Evolutionary conservation across 2,888 invertebrate species (phyloP), one percentile per base, ranked within the genome.

Genomic region (Nemapogon koenigi): DNA sequence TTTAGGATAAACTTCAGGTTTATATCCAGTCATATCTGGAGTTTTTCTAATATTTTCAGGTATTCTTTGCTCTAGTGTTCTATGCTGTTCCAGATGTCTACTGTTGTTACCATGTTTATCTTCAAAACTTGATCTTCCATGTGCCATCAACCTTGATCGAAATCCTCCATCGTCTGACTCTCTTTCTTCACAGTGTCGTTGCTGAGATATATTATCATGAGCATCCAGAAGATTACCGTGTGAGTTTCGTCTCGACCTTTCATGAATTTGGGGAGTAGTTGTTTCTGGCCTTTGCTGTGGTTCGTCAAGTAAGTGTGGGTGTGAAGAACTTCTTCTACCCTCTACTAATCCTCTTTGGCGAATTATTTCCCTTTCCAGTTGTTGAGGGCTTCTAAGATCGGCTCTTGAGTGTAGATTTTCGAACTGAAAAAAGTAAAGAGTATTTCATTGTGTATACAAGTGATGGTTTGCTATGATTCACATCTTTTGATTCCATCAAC

Each of bases 151-250:
- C 36, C 80, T 62, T 19, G 71, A 60, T 42, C 83, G 61, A 48
- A 85, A 85, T 1, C 85, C 85, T 2, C 85, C 85, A 44, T 85
- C 83, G 44, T 83, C 83, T 7, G 83, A 83, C 52, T 83, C 83
- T 35, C 83, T 65, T 50, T 82, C 82, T 13, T 81, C 81, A 17
- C 51, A 49, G 45, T 44, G 46, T 39, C 43, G 51, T 47, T 63
- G 59, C 29, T 63, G 60, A 4, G 58, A 57, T 17, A 51, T 48
- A 25, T 48, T 59, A 41, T 69, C 70, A 38, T 52, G 59, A 16
- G 55, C 63, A 48, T 85, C 84, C 30, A 84, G 59, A 14, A 86
- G 68, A 47, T 85, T 86, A 0, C 83, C 82, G 41, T 85, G 80
- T 0, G 85, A 85, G 40, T 83, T 83, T 49, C 85, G 63, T 50